phyloP scores from a whole-genome alignment of 2,797 vertebrate species.

The Oceanodroma leucorhoa region DNA sequence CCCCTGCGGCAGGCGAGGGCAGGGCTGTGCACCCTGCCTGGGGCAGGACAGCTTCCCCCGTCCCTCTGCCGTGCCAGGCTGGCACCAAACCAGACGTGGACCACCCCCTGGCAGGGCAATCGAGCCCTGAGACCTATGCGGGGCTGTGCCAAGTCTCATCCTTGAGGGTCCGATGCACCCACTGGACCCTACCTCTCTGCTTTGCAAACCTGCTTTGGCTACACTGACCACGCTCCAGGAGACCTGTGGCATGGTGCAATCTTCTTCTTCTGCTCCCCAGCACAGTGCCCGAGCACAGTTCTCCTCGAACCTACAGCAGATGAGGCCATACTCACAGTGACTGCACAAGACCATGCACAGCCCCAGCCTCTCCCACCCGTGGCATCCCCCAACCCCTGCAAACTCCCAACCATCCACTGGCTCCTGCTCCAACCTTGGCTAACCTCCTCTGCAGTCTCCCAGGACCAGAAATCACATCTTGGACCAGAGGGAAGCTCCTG shows the following conservation, averaged over 20 bases:
- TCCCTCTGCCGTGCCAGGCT: rapidly evolving
- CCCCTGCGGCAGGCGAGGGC: rapidly evolving
- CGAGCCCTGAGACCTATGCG: background rate
- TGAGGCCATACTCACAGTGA: rapidly evolving
- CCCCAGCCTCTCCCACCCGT: background rate
- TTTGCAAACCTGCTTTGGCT: background rate
- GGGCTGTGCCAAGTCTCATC: background rate
- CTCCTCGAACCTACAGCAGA: background rate
- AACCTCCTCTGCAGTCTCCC: background rate
- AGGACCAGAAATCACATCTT: background rate
- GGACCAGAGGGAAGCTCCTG: background rate
- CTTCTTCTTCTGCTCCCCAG: background rate
- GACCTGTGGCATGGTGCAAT: rapidly evolving
- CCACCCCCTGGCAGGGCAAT: background rate
- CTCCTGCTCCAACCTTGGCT: background rate
- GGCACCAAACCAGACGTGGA: background rate
- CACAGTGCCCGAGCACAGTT: background rate
- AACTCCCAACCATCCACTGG: background rate
- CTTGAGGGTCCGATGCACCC: background rate
- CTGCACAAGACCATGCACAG: rapidly evolving
- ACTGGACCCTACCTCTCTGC: background rate
- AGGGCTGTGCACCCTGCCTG: background rate
- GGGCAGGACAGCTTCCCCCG: background rate
- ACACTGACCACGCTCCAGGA: background rate
- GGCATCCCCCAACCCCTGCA: background rate